phyloP scores from a whole-genome alignment of 2,113 vertebrate genomes.

The Trematomus loennbergii region DNA sequence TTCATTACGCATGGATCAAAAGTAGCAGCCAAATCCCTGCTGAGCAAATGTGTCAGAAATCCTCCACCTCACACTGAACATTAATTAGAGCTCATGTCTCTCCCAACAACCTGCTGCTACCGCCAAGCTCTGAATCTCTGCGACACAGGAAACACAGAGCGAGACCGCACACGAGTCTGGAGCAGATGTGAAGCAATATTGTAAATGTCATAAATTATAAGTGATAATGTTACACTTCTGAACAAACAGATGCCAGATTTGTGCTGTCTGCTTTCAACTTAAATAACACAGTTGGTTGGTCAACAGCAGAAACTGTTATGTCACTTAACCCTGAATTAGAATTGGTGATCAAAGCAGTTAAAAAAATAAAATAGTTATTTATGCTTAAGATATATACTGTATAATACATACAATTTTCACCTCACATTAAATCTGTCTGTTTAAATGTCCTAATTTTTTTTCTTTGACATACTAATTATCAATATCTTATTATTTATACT shows the following conservation, averaged over 20 bases:
- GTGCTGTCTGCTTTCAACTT: neutral
- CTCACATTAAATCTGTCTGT: neutral
- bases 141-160: constrained; percentile 37
- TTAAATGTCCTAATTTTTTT: neutral
- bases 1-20: constrained; percentile 56
- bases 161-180: constrained; percentile 7
- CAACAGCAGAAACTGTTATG: neutral
- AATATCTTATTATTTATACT: too few species aligned
- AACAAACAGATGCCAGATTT: neutral
- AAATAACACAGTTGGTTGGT: neutral
- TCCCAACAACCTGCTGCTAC: constrained; percentile 65
- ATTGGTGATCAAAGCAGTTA: too few species aligned
- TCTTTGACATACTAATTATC: neutral
- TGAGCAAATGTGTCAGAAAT: constrained; percentile 60
- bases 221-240: neutral
- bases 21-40: constrained; percentile 47
- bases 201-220: constrained; percentile 20
- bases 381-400: neutral
- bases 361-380: neutral
- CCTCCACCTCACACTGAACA: constrained; percentile 54
- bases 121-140: constrained; percentile 33
- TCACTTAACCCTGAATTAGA: neutral
- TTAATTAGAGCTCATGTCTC: constrained; percentile 74
- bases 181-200: constrained; percentile 19
- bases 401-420: neutral